Evolutionary conservation across 2,888 invertebrate species (phyloP).

Genomic region (Nemurella pictetii): DNA sequence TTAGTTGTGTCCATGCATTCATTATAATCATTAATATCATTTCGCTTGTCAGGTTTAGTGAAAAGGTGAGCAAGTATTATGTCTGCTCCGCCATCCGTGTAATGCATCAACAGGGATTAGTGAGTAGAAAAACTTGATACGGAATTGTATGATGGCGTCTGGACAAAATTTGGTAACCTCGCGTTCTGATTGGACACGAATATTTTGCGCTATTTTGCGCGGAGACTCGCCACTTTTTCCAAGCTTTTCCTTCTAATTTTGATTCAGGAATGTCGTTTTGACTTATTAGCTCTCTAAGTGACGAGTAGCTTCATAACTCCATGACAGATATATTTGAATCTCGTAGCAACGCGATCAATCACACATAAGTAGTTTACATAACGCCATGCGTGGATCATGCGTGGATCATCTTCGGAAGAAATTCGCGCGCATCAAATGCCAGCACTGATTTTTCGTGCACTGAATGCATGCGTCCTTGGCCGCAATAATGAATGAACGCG

Average conservation of each 20-base stretch:
- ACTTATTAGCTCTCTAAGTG: neutral
- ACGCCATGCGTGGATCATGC: neutral
- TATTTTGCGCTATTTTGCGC: neutral
- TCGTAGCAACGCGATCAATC: neutral
- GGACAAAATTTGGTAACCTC: neutral
- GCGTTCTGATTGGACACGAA: neutral
- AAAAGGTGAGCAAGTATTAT: neutral
- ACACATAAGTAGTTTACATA: neutral
- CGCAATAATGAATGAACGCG: no score
- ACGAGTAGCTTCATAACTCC: neutral
- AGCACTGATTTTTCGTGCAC: no score
- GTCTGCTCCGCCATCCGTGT: conserved; percentile 3
- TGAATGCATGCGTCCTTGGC: no score
- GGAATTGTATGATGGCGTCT: neutral
- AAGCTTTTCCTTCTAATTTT: neutral
- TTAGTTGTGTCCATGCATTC: conserved; percentile 10
- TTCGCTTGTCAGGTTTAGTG: neutral
- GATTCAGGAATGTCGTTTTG: neutral
- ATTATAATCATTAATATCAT: conserved; percentile 6
- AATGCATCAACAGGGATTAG: conserved; percentile 7
- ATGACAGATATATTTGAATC: neutral
- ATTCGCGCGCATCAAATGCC: neutral
- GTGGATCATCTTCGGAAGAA: neutral
- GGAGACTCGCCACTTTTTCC: neutral
- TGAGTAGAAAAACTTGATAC: neutral